Evolutionary conservation across 2,888 invertebrate genomes (phyloP), one percentile per base, ranked within the genome.

Genomic region (Noctua janthina): DNA sequence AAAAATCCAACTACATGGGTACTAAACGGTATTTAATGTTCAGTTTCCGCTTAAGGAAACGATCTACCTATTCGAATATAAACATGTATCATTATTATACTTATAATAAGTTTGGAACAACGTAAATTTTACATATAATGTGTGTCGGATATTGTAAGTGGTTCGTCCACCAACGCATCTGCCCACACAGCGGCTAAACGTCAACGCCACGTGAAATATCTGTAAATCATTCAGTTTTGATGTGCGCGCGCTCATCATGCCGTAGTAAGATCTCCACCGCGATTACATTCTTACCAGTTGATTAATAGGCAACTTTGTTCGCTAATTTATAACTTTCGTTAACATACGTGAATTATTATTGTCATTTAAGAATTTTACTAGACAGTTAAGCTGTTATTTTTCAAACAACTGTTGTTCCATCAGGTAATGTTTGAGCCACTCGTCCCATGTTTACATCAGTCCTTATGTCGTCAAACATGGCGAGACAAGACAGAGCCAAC

Each of bases 201-300:
- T 83, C 89, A 79, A 69, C 54, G 74, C 73, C 68, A 51, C 64
- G 72, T 81, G 77, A 82, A 81, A 87, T 86, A 74, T 79, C 79
- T 86, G 81, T 90, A 88, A 88, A 89, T 89, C 85, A 87, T 89
- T 80, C 83, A 78, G 77, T 74, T 84, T 73, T 87, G 86, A 90
- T 90, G 85, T 64, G 81, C 81, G 74, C 78, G 51, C 83, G 85
- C 83, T 75, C 78, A 82, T 89, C 82, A 85, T 71, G 64, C 49
- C 70, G 78, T 80, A 86, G 82, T 83, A 76, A 89, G 82, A 87
- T 84, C 81, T 80, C 51, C 71, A 76, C 59, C 62, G 64, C 74
- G 84, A 89, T 89, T 77, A 86, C 79, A 84, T 84, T 84, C 82
- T 83, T 74, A 71, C 66, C 64, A 46, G 43, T 79, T 79, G 84